A percentile compares a stretch with the other conserved stretches of the same genome.
Evolutionary conservation across 2,797 vertebrate genomes (phyloP).

Genomic region (Spondyliosoma cantharus): DNA sequence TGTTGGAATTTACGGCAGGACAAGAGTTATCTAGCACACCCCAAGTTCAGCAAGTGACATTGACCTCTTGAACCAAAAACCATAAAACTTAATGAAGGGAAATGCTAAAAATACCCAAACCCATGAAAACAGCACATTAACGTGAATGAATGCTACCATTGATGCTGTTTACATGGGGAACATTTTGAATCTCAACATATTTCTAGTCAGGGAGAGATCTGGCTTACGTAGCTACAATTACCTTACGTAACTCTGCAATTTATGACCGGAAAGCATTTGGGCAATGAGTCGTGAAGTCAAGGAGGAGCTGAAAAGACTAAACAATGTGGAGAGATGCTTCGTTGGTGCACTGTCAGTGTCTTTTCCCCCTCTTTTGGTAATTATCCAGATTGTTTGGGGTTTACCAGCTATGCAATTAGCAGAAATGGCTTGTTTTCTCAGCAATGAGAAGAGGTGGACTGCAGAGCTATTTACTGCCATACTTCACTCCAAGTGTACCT

Average conservation of each 20-base stretch:
- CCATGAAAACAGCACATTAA: neutral
- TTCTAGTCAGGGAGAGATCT: slow-evolving; percentile 4
- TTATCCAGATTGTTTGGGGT: slow-evolving; percentile 20
- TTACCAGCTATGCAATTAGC: slow-evolving; percentile 23
- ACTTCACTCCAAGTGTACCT: neutral
- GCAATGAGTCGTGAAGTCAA: slow-evolving; percentile 34
- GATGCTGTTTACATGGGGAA: neutral
- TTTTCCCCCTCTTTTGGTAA: slow-evolving; percentile 27
- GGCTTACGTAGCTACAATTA: slow-evolving; percentile 32
- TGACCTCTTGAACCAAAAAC: slow-evolving; percentile 8
- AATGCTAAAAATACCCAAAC: neutral
- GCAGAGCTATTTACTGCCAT: neutral
- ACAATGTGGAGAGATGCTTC: slow-evolving; percentile 37
- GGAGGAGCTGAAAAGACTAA: slow-evolving; percentile 19
- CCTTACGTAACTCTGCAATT: slow-evolving; percentile 30
- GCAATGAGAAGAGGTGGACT: neutral
- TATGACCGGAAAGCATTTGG: slow-evolving; percentile 47
- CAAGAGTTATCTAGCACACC: neutral
- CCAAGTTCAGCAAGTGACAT: slow-evolving; percentile 7
- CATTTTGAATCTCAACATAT: slow-evolving; percentile 17
- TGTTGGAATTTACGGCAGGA: slow-evolving; percentile 15
- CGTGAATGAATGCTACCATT: neutral
- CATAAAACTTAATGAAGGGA: slow-evolving; percentile 6
- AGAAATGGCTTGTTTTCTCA: slow-evolving; percentile 15
- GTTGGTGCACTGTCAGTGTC: slow-evolving; percentile 31